phyloP scores from a whole-genome alignment of 2,113 vertebrate genomes.

The Nematolebias whitei region DNA sequence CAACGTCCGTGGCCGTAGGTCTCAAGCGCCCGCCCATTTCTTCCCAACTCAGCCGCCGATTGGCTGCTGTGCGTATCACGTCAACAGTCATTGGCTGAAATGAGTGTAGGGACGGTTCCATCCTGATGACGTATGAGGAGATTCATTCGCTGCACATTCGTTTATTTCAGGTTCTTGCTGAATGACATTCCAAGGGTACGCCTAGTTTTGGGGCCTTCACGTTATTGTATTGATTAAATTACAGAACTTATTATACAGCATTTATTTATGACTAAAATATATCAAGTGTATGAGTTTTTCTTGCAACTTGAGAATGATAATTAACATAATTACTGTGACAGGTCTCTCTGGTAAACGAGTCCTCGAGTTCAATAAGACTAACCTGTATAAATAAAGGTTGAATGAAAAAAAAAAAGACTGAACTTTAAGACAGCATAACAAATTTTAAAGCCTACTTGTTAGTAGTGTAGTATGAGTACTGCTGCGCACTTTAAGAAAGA shows the following conservation, averaged over 20 bases:
- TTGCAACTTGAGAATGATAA: too few relatives aligned
- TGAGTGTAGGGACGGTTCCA: not conserved
- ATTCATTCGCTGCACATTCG: slow-evolving; percentile 30
- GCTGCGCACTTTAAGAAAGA: too few relatives aligned
- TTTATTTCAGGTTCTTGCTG: slow-evolving; percentile 45
- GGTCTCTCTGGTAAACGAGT: too few relatives aligned
- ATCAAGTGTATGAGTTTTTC: not conserved
- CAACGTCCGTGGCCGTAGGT: slow-evolving; percentile 60
- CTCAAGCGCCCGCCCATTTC: slow-evolving; percentile 53
- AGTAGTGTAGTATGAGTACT: too few relatives aligned
- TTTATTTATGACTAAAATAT: slow-evolving; percentile 18
- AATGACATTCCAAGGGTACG: slow-evolving; percentile 76
- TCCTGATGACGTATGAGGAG: slow-evolving; percentile 7
- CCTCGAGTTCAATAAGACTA: too few relatives aligned
- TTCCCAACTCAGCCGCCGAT: slow-evolving; percentile 9
- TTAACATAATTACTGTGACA: too few relatives aligned
- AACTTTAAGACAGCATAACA: too few relatives aligned
- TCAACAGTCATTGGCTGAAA: slow-evolving; percentile 37
- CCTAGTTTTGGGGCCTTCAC: not conserved
- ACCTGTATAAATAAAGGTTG: too few relatives aligned
- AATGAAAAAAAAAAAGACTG: too few relatives aligned
- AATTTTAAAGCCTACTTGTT: too few relatives aligned
- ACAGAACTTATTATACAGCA: not conserved
- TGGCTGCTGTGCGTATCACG: slow-evolving; percentile 9
- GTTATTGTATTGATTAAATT: not conserved